Base-by-base conservation (phyloP, 2,888 invertebrate genomes). In the Lasioglossum leucozonium region DNA sequence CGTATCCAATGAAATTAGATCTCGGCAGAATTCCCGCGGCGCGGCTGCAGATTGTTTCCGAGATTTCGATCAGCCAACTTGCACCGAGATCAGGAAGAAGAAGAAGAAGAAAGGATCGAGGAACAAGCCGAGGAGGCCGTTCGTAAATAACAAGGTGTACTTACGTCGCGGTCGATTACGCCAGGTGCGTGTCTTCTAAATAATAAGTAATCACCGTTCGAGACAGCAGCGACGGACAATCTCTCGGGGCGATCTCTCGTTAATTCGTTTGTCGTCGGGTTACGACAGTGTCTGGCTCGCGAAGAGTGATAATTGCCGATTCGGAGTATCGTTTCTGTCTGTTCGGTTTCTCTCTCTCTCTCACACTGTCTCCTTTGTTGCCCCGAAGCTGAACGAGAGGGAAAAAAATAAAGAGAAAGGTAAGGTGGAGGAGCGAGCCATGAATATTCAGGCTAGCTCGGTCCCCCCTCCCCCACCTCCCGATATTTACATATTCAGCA, bases 201-300 rank as follows among this genome's bases (percentile, higher is more conserved):
- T 84, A 81, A 84, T 79, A 79, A 84, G 58, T 84, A 84, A 86
- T 79, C 72, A 55, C 73, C 34, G 51, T n/a, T n/a, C 22, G 22
- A 51, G 51, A 51, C 51, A 51, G 44, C 55, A 13, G 30, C 26
- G 30, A 18, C 62, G 62, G 16, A 34, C 34, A 65, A 65, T 65
- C 65, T 65, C 65, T 30, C 30, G 22, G 22, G 4, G 22, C 67
- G 67, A 67, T 47, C 22, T 26, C 74, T 51, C 55, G 69, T 78
- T 79, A 74, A 82, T 76, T 73, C 76, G 42, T 69, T 78, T 62
- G 81, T 65, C 67, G 30, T 22, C 47, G 51, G 1, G 69, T 10
- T n/a, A 26, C 34, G n/a, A 1, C 40, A 42, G 26, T 42, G 37
- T 22, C 42, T 47, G 37, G 18, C 30, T 44, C n/a, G 22, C 22